Evolutionary conservation across 2,797 vertebrate genomes (phyloP).

Genomic region (Rhinogobio ventralis): DNA sequence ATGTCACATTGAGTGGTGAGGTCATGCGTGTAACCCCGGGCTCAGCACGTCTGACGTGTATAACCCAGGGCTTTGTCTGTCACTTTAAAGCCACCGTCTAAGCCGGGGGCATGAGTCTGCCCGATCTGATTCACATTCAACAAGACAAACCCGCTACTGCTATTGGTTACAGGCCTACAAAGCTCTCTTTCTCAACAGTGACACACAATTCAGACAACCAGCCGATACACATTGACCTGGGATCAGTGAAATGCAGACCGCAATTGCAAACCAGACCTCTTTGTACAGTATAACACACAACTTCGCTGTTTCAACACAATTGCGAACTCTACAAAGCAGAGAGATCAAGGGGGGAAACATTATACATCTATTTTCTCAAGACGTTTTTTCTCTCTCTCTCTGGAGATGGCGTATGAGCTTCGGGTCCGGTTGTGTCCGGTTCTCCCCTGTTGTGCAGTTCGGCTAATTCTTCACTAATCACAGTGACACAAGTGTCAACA

Average conservation of each 20-base stretch:
- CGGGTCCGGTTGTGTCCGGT: conserved; percentile 28
- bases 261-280: conserved; percentile 43
- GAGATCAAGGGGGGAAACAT: not conserved
- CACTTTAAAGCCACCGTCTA: conserved; percentile 41
- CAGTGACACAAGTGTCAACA: conserved; percentile 63
- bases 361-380: conserved; percentile 16
- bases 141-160: conserved; percentile 7
- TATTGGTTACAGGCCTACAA: conserved; percentile 45
- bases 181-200: conserved; percentile 37
- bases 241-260: conserved; percentile 63
- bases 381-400: not conserved
- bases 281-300: conserved; percentile 1
- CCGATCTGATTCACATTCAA: conserved; percentile 41
- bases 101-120: conserved; percentile 48
- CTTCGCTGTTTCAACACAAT: not conserved
- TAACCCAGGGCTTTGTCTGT: conserved; percentile 50
- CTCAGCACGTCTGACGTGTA: conserved; percentile 31
- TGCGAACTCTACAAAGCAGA: not conserved
- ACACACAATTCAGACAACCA: conserved; percentile 12
- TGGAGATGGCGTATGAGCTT: conserved; percentile 53
- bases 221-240: conserved; percentile 47
- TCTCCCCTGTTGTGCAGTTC: conserved; percentile 43
- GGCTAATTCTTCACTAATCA: conserved; percentile 65
- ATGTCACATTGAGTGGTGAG: conserved; percentile 46
- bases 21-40: conserved; percentile 36